Base-by-base conservation (phyloP, 2,888 invertebrate genomes). In the Hermodice carunculata region DNA sequence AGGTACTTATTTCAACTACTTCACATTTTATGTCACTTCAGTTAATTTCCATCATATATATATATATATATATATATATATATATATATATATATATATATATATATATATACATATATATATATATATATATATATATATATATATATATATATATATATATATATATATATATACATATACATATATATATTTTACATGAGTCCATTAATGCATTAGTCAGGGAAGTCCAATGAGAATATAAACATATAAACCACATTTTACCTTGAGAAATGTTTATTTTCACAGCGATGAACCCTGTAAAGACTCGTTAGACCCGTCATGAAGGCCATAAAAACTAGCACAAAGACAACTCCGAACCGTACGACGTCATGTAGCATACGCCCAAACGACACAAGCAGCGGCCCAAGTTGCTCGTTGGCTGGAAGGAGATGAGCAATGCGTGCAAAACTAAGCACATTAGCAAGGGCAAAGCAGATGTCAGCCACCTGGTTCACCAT, bases 361-460 rank as follows among this genome's bases (percentile, higher is more conserved):
- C 79, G 77, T 26, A 79, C 61, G 22, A 81, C 71, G 66, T 81
- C 81, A 22, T 69, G 70, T 40, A 80, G 66, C 63, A 79, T 81
- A 14, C 81, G 68, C n/a, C 78, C 75, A 69, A 81, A 80, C 24
- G 78, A 78, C 14, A 81, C 81, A 31, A 81, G 70, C 70, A 81
- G 77, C 5, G 81, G 80, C 32, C 81, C 81, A 28, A 81, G 73
- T 37, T 81, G 76, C 61, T 81, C 81, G 60, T 81, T 81, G 61
- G 79, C 79, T 1, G 81, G 81, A 74, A 81, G 77, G 42, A 80
- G 76, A 67, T 81, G 79, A 14, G 80, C 78, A 48, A 81, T 76
- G 14, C 81, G 70, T 8, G 75, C 73, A 48, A 81, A 76, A 61
- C 76, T 77, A 40, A 79, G 67, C 37, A 81, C 75, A 52, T 74